Base-by-base conservation (phyloP, 2,888 invertebrate genomes). In the Hypsopygia costalis region DNA sequence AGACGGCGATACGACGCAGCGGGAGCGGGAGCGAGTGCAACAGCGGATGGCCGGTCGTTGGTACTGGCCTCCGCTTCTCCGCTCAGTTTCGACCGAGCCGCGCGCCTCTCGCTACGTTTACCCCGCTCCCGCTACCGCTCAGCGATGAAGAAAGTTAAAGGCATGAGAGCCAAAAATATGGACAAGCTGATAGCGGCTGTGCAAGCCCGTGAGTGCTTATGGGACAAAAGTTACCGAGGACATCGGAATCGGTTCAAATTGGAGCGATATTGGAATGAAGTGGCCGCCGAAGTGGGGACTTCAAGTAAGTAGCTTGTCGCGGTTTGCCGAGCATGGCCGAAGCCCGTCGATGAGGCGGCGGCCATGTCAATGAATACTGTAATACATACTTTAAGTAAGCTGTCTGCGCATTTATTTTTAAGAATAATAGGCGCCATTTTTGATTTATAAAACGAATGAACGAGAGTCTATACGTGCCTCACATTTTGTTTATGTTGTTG, bases 211-310 rank as follows among this genome's bases (percentile, higher is more conserved):
- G 88, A 88, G 49, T 86, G 86, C 54, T 57, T 86, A 29, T 88
- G 89, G 89, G 88, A 87, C 47, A 86, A 78, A 45, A 82, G 79
- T 34, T 87, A 85, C 43, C 69, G 85, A 44, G 87, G 87, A 12
- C 87, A 85, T 47, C 67, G 85, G 55, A 89, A 87, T 63, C 64
- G 85, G 40, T 87, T 83, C 52, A 87, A 85, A 48, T 58, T 85
- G 66, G 88, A 86, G 67, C 68, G 87, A 9, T 88, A 83, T 56
- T 89, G 89, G 89, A 86, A 82, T 48, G 89, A 89, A 57, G 87
- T 89, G 10, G 87, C 87, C 0, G 66, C 79, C 0, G 87, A 87
- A 52, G 81, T 88, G 43, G 88, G 88, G 34, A 81, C 81, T 36
- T 77, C 83, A 38, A 85, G 89, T 89, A 55, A 88, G 86, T 86